Evolutionary conservation across 2,113 vertebrate genomes (phyloP).

Genomic region (Microcebus ravelobensis): DNA sequence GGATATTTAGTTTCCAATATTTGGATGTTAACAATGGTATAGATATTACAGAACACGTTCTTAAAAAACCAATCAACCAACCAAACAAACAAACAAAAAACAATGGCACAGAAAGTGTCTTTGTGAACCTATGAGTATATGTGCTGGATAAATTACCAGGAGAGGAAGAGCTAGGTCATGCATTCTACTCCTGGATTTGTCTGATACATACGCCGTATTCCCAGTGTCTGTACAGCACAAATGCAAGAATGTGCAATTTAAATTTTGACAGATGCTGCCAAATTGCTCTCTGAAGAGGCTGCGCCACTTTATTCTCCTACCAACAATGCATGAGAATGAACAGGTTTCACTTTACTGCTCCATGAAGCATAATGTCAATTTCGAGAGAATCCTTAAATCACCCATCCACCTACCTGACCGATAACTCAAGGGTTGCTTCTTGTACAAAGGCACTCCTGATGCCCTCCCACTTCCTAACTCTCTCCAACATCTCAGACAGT

Average conservation of each 20-base stretch:
- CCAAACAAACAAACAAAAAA: too few relatives aligned
- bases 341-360: conserved; percentile 44
- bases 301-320: not conserved
- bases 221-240: not conserved
- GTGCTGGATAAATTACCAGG: not conserved
- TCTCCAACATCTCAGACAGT: not conserved
- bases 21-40: not conserved
- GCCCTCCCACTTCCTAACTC: not conserved
- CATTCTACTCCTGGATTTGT: not conserved
- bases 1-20: not conserved
- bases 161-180: not conserved
- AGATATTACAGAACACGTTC: too few relatives aligned
- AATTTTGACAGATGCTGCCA: conserved; percentile 43
- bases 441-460: not conserved
- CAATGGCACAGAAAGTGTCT: not conserved
- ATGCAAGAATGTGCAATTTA: not conserved
- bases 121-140: not conserved
- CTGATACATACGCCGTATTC: not conserved
- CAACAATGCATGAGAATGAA: not conserved
- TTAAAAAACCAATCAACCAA: too few relatives aligned
- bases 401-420: not conserved
- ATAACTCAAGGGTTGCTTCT: not conserved
- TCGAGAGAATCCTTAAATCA: not conserved
- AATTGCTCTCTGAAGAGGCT: conserved; percentile 27
- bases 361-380: not conserved